These are phyloP conservation scores for Xiphophorus hellerii DNA, from an alignment of 2,113 vertebrate species.

Conservation along the genomic window DNA sequence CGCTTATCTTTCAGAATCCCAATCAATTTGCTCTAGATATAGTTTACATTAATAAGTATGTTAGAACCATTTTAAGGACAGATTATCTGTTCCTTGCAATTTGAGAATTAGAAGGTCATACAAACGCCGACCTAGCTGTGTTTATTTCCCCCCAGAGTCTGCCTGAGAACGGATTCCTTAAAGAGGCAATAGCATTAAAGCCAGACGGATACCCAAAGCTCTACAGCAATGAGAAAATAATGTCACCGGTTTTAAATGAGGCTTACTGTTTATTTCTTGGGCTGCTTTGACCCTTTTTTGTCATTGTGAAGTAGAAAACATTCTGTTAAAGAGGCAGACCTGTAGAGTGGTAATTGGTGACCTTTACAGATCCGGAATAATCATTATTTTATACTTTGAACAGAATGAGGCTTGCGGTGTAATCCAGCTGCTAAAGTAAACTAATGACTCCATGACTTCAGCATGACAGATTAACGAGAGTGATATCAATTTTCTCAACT, in stretches of 20 bases:
- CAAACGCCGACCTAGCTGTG: background rate
- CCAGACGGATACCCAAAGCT: background rate
- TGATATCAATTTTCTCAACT: background rate
- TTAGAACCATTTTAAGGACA: background rate
- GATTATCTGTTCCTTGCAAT: background rate
- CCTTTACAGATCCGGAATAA: slow-evolving; percentile 4
- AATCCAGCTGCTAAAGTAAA: background rate
- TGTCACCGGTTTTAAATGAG: background rate
- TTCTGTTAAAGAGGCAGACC: background rate
- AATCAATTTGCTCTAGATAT: background rate
- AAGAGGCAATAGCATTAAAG: background rate
- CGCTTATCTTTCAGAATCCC: background rate
- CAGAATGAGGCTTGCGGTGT: background rate
- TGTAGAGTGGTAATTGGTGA: background rate
- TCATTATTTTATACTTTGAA: background rate
- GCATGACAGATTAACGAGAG: background rate
- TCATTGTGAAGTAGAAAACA: background rate
- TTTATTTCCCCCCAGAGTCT: background rate
- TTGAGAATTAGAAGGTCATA: background rate
- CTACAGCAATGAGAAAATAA: background rate
- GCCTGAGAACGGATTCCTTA: background rate
- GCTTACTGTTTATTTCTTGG: background rate
- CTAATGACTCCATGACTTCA: background rate
- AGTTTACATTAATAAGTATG: background rate
- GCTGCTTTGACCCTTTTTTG: background rate